Evolutionary conservation across 1,140 invertebrate genomes (phyloP), one percentile per base, ranked within the genome.

Genomic region (Tetraneura akinire): DNA sequence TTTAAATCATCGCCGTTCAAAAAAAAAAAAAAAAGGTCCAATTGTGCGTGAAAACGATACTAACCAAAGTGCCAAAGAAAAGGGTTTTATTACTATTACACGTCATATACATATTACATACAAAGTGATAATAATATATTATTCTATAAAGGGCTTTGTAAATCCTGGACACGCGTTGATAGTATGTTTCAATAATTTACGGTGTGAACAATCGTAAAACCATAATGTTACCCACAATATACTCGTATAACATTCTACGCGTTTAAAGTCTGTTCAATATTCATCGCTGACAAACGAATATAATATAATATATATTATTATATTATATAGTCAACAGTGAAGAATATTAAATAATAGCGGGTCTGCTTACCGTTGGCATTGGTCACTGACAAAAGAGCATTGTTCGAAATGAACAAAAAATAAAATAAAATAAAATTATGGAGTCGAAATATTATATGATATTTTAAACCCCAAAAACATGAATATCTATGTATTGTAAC

Each of bases 331-430:
- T n/a, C 16, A 51, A 10, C 68, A n/a, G 68, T 51, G 45, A 23
- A 71, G 68, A 71, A 71, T 71, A 71, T 32, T 71, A 71, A 71
- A 71, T 18, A 29, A n/a, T 45, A 71, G 23, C 68, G 23, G 45
- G 47, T 29, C 18, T n/a, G 68, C 23, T 26, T 3, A 71, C 45
- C 10, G 45, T 32, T 71, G 68, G 68, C 68, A 71, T 51, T 51
- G 68, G 68, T 51, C 45, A 26, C 68, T 13, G 51, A 71, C 68
- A 71, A 71, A 71, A 71, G 68, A 71, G 68, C 23, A 51, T 71
- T 71, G 68, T 71, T 71, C 47, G 18, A 11, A n/a, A n/a, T n/a
- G n/a, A n/a, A n/a, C n/a, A n/a, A n/a, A n/a, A n/a, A n/a, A n/a
- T n/a, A 29, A 49, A 47, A 66, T 37, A 66, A 42, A 66, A 21